Conservation (phyloP, 1,140 invertebrate genomes). For the Ooceraea biroi region DNA sequence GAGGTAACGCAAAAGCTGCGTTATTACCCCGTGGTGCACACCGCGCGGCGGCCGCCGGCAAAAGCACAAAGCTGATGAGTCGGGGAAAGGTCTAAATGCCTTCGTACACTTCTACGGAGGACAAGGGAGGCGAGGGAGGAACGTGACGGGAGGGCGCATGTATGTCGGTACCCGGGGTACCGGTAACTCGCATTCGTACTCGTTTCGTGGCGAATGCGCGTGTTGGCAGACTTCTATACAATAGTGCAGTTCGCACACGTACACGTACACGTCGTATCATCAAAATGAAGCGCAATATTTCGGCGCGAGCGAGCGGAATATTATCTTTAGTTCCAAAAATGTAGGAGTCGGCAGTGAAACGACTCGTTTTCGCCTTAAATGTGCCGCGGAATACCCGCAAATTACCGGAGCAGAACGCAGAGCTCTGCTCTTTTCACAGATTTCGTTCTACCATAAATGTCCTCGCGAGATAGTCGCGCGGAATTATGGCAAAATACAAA, state of each 20-base stretch:
- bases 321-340: constrained; percentile 62
- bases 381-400: constrained; percentile 18
- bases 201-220: constrained; percentile 67
- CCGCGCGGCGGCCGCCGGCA: constrained; percentile 68
- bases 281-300: constrained; percentile 23
- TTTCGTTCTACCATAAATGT: neutral
- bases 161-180: constrained; percentile 71
- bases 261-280: constrained; percentile 48
- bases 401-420: constrained; percentile 12
- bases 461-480: neutral
- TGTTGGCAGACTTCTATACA: constrained; percentile 52
- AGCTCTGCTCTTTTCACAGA: constrained; percentile 11
- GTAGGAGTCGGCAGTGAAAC: constrained; percentile 31
- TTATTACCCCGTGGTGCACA: constrained; percentile 80
- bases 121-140: constrained; percentile 57
- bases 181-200: constrained; percentile 79
- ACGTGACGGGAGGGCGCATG: constrained; percentile 54
- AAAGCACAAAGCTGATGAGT: constrained; percentile 86
- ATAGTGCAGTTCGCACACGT: constrained; percentile 54
- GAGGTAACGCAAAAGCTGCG: constrained; percentile 80
- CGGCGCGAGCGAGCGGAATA: constrained; percentile 33
- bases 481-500: neutral
- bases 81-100: constrained; percentile 84
- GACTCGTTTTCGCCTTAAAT: constrained; percentile 41
- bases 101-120: constrained; percentile 74